phyloP scores from a whole-genome alignment of 2,797 vertebrate species.

The Lophotriccus pileatus region DNA sequence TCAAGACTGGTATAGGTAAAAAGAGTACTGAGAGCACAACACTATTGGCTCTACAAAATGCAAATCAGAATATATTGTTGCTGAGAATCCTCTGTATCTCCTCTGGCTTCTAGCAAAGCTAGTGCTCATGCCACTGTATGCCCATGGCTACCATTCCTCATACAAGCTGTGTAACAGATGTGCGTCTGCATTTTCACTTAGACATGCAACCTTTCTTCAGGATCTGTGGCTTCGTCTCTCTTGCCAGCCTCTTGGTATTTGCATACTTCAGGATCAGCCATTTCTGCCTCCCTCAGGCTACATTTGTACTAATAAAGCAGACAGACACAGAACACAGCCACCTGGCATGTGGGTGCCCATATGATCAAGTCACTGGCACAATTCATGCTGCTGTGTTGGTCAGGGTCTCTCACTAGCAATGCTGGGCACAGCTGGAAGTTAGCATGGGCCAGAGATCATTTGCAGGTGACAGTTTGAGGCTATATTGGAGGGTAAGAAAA shows the following conservation, averaged over 20 bases:
- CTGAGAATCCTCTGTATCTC: background rate
- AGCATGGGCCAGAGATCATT: background rate
- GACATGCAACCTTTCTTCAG: background rate
- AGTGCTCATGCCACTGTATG: background rate
- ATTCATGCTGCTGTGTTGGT: background rate
- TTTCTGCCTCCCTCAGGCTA: background rate
- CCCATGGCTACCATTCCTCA: background rate
- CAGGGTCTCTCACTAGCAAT: background rate
- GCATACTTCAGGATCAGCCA: background rate
- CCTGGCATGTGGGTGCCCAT: background rate
- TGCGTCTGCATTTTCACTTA: background rate
- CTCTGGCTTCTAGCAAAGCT: background rate
- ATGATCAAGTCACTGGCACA: rapidly evolving
- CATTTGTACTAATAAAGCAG: background rate
- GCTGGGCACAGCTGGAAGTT: background rate
- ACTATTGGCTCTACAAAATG: background rate
- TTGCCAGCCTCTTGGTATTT: background rate
- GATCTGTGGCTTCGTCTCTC: background rate
- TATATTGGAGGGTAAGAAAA: background rate
- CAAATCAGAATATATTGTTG: background rate
- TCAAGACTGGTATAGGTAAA: background rate
- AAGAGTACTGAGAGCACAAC: background rate
- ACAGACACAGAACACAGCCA: background rate
- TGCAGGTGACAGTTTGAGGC: background rate
- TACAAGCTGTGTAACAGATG: rapidly evolving